Evolutionary conservation across 2,113 vertebrate genomes (phyloP), one percentile per base, ranked within the genome.

Genomic region (Meleagris gallopavo): DNA sequence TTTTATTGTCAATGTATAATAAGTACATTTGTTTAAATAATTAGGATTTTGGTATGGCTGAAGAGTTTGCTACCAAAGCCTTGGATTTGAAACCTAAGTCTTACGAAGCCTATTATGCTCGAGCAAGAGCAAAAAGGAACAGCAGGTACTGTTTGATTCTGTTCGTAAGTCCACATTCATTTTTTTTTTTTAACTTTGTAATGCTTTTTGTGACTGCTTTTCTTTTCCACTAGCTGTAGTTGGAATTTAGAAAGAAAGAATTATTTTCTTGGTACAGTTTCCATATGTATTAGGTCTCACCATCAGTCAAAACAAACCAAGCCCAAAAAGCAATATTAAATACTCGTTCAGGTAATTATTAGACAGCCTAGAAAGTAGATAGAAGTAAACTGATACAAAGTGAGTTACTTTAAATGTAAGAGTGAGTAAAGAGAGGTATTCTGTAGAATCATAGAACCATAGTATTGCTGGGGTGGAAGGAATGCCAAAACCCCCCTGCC

Each of bases 41-140:
- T 54, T 60, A 99, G 99, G 99, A 99, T 96, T 99, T 99, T 61
- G 99, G 99, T 71, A 98, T 99, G 98, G 99, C 99, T 52, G 99
- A 99, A 86, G 99, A 99, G 94, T 99, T 99, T 97, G 99, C 99
- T 81, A 98, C 98, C 79, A 99, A 99, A 97, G 99, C 99, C 14
- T 89, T 99, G 79, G 99, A 99, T 95, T 97, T 99, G 97, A 99
- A 99, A 95, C 99, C 99, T 66, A 99, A 98, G 94, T 99, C 98
- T 77, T 99, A 99, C 0, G 99, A 99, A 97, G 99, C 99, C 21
- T 99, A 98, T 96, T 99, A 99, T 3, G 99, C 99, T 27, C 98
- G 99, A 46, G 99, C 99, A 14, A 98, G 99, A 96, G 99, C 99
- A 11, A 99, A 99, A 96, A 98, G 99, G 78, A 99, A 98, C 97